Evolutionary conservation across 2,797 vertebrate species (phyloP).

Genomic region (Chrysocyon brachyurus): DNA sequence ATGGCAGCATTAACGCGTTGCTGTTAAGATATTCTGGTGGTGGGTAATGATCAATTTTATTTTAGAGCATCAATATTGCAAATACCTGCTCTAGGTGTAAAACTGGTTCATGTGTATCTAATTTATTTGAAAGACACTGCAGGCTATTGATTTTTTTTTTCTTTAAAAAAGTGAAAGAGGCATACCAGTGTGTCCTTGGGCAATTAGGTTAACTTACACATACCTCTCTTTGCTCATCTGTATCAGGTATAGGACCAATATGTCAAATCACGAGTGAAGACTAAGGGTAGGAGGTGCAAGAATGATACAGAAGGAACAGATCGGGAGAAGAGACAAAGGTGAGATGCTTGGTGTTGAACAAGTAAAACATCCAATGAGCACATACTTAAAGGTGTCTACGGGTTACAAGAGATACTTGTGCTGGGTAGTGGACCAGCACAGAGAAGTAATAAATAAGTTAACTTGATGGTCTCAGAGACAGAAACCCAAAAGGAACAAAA

Average conservation of each 20-base stretch:
- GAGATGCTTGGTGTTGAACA: not conserved
- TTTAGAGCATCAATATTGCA: slow-evolving; percentile 6
- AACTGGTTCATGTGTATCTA: not conserved
- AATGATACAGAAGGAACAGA: not conserved
- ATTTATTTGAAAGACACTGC: slow-evolving; percentile 41
- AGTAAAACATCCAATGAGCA: not conserved
- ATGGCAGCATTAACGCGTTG: not conserved
- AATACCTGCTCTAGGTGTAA: not conserved
- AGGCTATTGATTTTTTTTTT: slow-evolving; percentile 44
- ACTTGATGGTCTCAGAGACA: not conserved
- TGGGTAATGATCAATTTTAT: not conserved
- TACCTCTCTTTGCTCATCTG: not conserved
- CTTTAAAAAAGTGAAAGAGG: slow-evolving; percentile 47
- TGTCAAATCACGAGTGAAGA: not conserved
- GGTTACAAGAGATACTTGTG: not conserved
- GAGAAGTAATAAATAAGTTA: not conserved
- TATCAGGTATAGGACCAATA: not conserved
- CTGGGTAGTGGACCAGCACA: not conserved
- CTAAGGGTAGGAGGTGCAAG: not conserved
- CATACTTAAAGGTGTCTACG: not conserved
- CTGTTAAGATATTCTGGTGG: not conserved
- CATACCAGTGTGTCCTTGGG: not conserved
- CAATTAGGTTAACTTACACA: not conserved
- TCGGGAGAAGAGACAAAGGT: not conserved
- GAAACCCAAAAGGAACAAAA: not conserved